Evolutionary conservation across 2,888 invertebrate genomes (phyloP), one percentile per base, ranked within the genome.

Genomic region (Bellardia bayeri): DNA sequence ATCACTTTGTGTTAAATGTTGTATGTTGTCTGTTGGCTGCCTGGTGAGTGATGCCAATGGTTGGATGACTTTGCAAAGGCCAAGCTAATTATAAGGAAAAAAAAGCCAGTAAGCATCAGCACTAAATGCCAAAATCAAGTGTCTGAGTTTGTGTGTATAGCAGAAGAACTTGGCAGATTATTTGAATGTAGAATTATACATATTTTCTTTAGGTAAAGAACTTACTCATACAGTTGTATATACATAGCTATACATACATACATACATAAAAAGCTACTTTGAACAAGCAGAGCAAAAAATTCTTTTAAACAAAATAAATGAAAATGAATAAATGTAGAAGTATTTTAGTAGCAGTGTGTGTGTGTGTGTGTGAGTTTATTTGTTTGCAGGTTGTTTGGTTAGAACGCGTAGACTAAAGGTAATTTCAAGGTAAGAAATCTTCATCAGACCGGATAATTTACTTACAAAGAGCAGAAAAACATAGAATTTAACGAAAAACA

Each of bases 381-480:
- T 68, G 33, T 56, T 74, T 61, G 56, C 16, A 71, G 63, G 54
- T 33, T 54, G 80, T 63, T 85, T 63, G 56, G 23, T 37, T 85
- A 72, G 42, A 81, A 49, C 76, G 76, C 58, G 68, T 69, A 69
- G 64, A 51, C 49, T 68, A 61, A 72, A 85, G 86, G 84, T 69
- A 81, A 83, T 88, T 82, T 88, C 86, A 88, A 88, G 87, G 88
- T 87, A 88, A 88, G 88, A 82, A 87, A 80, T 56, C 87, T 83
- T 81, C 85, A 88, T 68, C 74, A 88, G 88, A 88, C 87, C 88
- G 83, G 30, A 87, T 88, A 88, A 88, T 88, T 88, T 87, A 87
- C 80, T 85, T 83, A 80, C 58, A 82, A 75, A 78, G 75, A 64
- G 54, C 69, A 64, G 30, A 69, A 75, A 69, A 71, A 58, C 51